Evolutionary conservation across 2,113 vertebrate genomes (phyloP).

Genomic region (Pimephales promelas): DNA sequence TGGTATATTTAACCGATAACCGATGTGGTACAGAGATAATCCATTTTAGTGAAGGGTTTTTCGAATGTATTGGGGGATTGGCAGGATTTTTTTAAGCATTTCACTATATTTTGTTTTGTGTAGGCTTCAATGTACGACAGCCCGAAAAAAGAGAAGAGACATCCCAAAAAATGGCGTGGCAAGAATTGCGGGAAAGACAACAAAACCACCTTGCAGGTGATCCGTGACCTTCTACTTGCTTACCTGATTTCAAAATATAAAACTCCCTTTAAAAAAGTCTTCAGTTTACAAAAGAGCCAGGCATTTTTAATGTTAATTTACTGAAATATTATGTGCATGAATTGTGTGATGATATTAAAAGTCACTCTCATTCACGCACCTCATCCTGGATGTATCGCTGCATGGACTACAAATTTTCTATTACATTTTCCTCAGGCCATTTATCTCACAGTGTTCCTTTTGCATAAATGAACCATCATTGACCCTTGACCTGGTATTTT

Average conservation of each 20-base stretch:
- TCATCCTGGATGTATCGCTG: background rate
- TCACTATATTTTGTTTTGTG: conserved; percentile 12
- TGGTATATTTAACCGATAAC: background rate
- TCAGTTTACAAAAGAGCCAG: background rate
- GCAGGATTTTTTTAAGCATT: background rate
- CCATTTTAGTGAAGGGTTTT: background rate
- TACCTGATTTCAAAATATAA: background rate
- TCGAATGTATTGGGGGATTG: background rate
- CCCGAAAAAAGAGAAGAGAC: conserved; percentile 94
- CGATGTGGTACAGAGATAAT: background rate
- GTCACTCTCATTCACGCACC: background rate
- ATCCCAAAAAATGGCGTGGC: conserved; percentile 86
- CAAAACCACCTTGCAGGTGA: conserved; percentile 93
- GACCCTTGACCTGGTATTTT: background rate
- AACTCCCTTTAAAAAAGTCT: background rate
- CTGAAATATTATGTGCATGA: background rate
- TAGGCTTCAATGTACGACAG: conserved; percentile 90
- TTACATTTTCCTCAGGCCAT: background rate
- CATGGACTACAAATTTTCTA: background rate
- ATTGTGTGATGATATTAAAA: background rate
- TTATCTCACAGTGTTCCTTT: background rate
- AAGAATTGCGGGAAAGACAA: conserved; percentile 90
- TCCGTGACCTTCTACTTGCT: background rate
- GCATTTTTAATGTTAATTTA: background rate
- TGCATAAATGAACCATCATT: background rate